Evolutionary conservation across 2,888 invertebrate species (phyloP).

Genomic region (Diadegma fenestrale): DNA sequence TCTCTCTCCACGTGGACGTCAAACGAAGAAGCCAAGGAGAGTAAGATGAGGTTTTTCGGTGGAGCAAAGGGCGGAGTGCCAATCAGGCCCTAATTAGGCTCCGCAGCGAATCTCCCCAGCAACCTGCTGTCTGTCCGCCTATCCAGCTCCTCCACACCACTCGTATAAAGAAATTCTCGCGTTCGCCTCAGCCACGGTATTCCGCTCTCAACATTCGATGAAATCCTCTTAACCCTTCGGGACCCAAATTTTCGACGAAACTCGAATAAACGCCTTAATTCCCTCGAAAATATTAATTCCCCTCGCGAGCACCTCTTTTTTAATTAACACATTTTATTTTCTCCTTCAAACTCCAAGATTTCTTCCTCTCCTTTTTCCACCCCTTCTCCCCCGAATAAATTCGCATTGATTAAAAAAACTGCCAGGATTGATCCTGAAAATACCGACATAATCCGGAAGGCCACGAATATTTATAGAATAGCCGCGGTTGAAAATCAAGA

Average conservation of each 20-base stretch:
- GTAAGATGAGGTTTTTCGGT: conserved; percentile 50
- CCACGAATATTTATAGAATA: background rate
- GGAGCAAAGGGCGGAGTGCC: conserved; percentile 72
- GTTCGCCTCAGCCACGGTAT: conserved; percentile 20
- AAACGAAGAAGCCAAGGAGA: conserved; percentile 45
- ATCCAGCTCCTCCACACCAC: conserved; percentile 13
- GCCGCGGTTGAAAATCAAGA: background rate
- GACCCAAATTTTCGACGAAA: conserved; percentile 7
- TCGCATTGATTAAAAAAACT: conserved; percentile 2
- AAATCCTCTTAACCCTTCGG: conserved; percentile 32
- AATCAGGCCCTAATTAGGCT: conserved; percentile 82
- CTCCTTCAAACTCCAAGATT: background rate
- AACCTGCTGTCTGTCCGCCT: conserved; percentile 63
- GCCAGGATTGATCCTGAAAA: background rate
- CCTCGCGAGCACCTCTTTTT: conserved; percentile 1
- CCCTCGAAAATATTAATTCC: conserved; percentile 20
- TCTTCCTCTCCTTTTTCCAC: background rate
- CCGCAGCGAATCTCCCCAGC: conserved; percentile 70
- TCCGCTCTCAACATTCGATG: conserved; percentile 39
- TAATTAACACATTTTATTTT: conserved; percentile 35
- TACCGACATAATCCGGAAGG: background rate
- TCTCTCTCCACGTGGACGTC: conserved; percentile 43
- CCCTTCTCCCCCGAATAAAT: background rate
- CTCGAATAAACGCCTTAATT: background rate
- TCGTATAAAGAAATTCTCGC: conserved; percentile 44